Base-by-base conservation (phyloP, 2,113 vertebrate species). In the Megaceryle maxima region DNA sequence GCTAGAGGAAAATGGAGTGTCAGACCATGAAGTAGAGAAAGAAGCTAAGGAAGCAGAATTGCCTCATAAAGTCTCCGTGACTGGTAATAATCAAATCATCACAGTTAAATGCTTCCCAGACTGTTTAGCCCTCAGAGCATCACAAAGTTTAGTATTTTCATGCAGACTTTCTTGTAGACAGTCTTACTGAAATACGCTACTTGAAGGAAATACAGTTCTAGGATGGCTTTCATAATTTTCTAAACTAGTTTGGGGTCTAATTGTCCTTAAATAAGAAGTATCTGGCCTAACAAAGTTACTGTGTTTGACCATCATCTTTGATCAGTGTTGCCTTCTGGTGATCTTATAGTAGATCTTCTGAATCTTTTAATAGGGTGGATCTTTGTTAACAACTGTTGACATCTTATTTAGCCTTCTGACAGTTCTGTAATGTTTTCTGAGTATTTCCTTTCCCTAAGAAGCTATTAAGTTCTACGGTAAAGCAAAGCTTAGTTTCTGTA, bases 11-110 rank as follows among this genome's bases (percentile, higher is more conserved):
- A 97, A 96, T 1, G 97, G 91, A 12, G 48, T 97, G 43, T 98
- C 96, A 0, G 98, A 99, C 16, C 97, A 98, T 0, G 98, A 98
- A 19, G 98, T 94, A 12, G 98, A 98, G 39, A 97, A 97, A 76
- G 97, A 97, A 63, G 53, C 69, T 37, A 95, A 39, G 13, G 97
- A 97, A 67, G 68, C 83, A 20, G 95, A 97, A 50, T 20, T 88
- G 15, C 69, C 91, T 68, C 83, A 96, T 18, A 83, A 73, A 88
- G 37, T 80, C 16, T 22, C 83, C 31, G 2, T 63, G 1, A 56
- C 51, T 50, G 98, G 98, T 98, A 97, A 56, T 89, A 90, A 92
- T 75, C 29, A 28, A 13, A 20, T 75, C 28, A 17, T 76, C 63
- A 41, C 43, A 28, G 1, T 74, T 87, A 53, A 59, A 0, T 70